Percentiles rank a stretch among this genome's conserved stretches.
Conservation (phyloP, 2,113 vertebrate genomes). For the Orthonyx spaldingii region DNA sequence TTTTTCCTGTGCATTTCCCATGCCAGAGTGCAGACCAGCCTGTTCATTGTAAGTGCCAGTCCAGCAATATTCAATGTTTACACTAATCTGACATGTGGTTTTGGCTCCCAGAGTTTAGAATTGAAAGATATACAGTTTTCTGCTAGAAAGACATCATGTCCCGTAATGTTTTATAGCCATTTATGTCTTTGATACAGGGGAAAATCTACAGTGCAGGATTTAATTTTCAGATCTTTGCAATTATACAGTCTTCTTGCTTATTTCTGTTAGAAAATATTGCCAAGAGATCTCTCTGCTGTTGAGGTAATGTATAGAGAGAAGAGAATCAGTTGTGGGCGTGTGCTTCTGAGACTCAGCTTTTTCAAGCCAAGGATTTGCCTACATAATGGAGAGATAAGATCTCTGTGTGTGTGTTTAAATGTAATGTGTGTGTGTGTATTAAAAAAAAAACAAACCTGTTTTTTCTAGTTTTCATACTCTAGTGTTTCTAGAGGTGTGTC, state of each 20-base stretch:
- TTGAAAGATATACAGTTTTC: background rate
- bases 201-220: background rate
- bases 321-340: background rate
- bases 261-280: background rate
- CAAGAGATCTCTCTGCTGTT: background rate
- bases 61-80: background rate
- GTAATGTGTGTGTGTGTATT: background rate
- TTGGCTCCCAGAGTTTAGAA: background rate
- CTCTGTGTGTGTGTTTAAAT: background rate
- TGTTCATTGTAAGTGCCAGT: background rate
- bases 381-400: background rate
- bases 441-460: background rate
- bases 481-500: background rate
- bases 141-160: background rate
- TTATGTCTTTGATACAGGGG: background rate
- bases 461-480: background rate
- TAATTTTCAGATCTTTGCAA: background rate
- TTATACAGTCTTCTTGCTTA: background rate
- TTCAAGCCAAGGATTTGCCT: background rate
- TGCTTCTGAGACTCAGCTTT: background rate
- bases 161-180: background rate
- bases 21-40: background rate
- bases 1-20: background rate
- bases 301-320: background rate
- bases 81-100: accelerated